Conservation (phyloP, 2,113 vertebrate species). For the Xyliphius kryptos region DNA sequence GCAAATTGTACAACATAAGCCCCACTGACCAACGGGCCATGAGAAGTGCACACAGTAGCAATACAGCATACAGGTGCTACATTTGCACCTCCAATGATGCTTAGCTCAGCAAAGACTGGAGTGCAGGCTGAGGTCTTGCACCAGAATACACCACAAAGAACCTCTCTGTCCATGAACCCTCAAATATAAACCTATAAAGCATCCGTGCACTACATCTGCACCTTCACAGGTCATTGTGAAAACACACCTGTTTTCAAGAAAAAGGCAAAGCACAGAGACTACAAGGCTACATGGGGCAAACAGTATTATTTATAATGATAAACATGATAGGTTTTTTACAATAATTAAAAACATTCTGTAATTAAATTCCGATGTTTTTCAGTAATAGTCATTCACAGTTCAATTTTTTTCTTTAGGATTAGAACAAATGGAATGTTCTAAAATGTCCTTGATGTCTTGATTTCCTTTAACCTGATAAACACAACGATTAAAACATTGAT, state of each 20-base stretch:
- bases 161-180: constrained; percentile 19
- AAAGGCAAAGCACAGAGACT: too few species aligned
- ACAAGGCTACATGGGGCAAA: too few species aligned
- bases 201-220: not conserved
- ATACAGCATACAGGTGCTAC: constrained; percentile 64
- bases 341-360: too few species aligned
- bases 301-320: too few species aligned
- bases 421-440: too few species aligned
- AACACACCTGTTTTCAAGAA: not conserved
- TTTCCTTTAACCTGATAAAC: too few species aligned
- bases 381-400: too few species aligned
- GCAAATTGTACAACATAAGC: constrained; percentile 6
- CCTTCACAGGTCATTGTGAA: not conserved
- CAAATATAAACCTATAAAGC: constrained; percentile 4
- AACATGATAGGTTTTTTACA: too few species aligned
- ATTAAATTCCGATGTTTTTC: too few species aligned
- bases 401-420: too few species aligned
- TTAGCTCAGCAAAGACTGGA: constrained; percentile 24
- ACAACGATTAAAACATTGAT: too few species aligned
- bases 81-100: constrained; percentile 50
- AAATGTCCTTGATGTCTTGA: too few species aligned
- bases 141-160: constrained; percentile 22
- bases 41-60: constrained; percentile 48
- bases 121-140: constrained; percentile 22
- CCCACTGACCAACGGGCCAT: constrained; percentile 50